Percentiles rank a stretch among this genome's conserved stretches.
These are phyloP conservation scores for Xanthorhoe spadicearia DNA, from an alignment of 2,888 invertebrate species.

Conservation along the genomic window DNA sequence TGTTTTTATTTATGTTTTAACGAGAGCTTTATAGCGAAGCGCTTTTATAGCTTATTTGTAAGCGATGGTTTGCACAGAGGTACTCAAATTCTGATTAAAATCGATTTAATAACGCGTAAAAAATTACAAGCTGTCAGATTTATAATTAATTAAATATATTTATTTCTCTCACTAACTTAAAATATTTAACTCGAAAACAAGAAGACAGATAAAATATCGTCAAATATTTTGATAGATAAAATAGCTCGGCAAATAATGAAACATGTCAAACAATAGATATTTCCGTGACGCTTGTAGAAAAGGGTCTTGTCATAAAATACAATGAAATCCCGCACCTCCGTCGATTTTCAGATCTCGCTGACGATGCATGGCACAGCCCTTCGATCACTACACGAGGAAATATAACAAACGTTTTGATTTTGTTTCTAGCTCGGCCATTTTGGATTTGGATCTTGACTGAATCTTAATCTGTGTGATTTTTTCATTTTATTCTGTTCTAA, in stretches of 20 bases:
- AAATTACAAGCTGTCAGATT: too few species aligned
- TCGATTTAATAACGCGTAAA: too few species aligned
- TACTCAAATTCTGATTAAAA: too few species aligned
- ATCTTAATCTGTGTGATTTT: too few species aligned
- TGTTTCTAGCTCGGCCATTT: neutral
- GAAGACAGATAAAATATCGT: neutral
- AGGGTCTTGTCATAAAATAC: slow-evolving; percentile 56
- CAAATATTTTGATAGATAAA: neutral
- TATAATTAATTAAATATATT: neutral
- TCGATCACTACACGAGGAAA: slow-evolving; percentile 27
- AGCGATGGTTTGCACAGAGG: too few species aligned
- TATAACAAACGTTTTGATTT: slow-evolving; percentile 9
- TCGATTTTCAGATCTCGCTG: slow-evolving; percentile 53
- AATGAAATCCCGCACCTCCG: slow-evolving; percentile 64
- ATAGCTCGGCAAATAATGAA: neutral
- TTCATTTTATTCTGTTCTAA: neutral
- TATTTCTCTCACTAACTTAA: neutral
- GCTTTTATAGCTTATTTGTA: too few species aligned
- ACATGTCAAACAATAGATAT: neutral
- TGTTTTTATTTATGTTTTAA: too few species aligned
- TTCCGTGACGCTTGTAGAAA: slow-evolving; percentile 22
- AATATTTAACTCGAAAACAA: neutral
- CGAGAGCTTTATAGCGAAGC: too few species aligned
- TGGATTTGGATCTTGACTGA: too few species aligned
- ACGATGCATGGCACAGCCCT: slow-evolving; percentile 63